Evolutionary conservation across 2,888 invertebrate genomes (phyloP), one percentile per base, ranked within the genome.

Genomic region (Idaea dimidiata): DNA sequence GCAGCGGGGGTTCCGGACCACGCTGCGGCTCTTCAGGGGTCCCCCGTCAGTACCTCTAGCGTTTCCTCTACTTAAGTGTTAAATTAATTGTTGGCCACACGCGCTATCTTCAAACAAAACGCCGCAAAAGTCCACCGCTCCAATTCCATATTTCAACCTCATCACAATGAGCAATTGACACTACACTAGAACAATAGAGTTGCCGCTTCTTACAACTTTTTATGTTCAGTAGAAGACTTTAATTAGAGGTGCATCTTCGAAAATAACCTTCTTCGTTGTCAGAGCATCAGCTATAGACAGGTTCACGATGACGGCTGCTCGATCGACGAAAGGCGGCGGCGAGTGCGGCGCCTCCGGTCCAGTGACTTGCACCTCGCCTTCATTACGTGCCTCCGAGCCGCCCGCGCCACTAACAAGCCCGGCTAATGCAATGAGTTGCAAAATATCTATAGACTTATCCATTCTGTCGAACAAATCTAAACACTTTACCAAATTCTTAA

Each of bases 361-460:
- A 81, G 75, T 92, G 91, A 92, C 91, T 92, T 91, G 91, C 91
- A 87, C 72, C 82, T 83, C 80, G 76, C 83, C 85, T 88, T 91
- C 89, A 91, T 89, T 91, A 91, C 87, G 81, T 74, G 77, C 77
- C 76, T 74, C 75, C 72, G 70, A 77, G 74, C 77, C 76, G 79
- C 78, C 75, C 74, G 75, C 75, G 72, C 75, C 84, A 88, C 91
- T 92, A 92, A 92, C 92, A 91, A 92, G 92, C 90, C 86, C 73
- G 80, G 89, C 87, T 91, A 91, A 91, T 91, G 89, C 91, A 89
- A 86, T 92, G 92, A 92, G 80, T 92, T 90, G 92, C 91, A 88
- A 90, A 70, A 92, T 87, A 43, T 43, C 43, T 76, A 74, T 73
- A 74, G 72, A 75, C 74, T 70, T 66, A 70, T 70, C 72, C 72